Evolutionary conservation across 2,113 vertebrate genomes (phyloP), one percentile per base, ranked within the genome.

Genomic region (Neopipo cinnamomea): DNA sequence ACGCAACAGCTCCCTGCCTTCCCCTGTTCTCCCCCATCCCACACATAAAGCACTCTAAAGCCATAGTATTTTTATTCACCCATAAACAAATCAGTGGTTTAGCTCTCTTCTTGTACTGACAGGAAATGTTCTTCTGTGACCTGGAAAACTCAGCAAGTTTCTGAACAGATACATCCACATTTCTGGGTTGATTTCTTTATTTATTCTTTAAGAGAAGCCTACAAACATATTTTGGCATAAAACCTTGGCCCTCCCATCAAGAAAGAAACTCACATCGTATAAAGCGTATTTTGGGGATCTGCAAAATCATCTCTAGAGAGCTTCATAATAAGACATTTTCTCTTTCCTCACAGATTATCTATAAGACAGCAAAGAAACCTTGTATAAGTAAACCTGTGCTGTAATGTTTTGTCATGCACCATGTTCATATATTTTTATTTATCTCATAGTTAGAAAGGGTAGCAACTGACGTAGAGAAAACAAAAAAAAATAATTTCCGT

Each of bases 121-220:
- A 91, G 73, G n/a, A 93, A 93, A 95, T 41, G 46, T 61, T 87
- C 73, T 93, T 89, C 94, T 79, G 56, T 94, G 84, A 96, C 94
- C 91, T 96, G 86, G 80, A 95, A 96, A 96, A 89, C 66, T 77
- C 88, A 78, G 83, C 73, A 93, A 87, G 76, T 68, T 94, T 96
- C 62, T 89, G 61, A 87, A 68, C 12, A 70, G 41, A 84, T 49
- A 58, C 9, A 73, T 53, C 23, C 19, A 1, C 17, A 28, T 73
- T 85, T 92, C 61, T 94, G 35, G 1, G 42, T 39, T 91, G 52
- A 42, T 63, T 85, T 91, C 55, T 67, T 52, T 2, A n/a, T 59
- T 76, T 80, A 10, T 44, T 92, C 13, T 87, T 73, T 67, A 75
- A 61, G 46, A 94, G 14, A 84, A 79, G 23, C 27, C 28, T 81